These are phyloP conservation scores for Manis crassicaudata DNA, from an alignment of 2,797 vertebrate species.

Conservation along the genomic window DNA sequence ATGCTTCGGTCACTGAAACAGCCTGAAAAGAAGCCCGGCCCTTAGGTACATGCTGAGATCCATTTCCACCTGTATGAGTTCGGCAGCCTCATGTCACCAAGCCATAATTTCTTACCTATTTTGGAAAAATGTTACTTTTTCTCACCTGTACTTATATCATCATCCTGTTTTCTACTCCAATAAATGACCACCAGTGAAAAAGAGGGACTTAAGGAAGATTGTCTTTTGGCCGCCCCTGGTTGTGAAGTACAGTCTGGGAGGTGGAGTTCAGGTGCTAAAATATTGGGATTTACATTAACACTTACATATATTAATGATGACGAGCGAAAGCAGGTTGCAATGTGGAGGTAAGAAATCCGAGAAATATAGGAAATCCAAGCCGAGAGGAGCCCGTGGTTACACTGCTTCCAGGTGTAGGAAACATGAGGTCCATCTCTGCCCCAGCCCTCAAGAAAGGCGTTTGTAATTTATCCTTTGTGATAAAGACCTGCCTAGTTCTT, in stretches of 20 bases:
- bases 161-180: slow-evolving; percentile 23
- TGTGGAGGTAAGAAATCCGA: not conserved
- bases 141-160: not conserved
- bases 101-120: not conserved
- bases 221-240: not conserved
- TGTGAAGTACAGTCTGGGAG: not conserved
- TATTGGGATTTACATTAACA: not conserved
- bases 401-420: not conserved
- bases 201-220: not conserved
- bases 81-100: not conserved
- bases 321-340: not conserved
- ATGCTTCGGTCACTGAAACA: not conserved
- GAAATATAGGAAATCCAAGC: not conserved
- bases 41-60: not conserved
- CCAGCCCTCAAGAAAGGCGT: not conserved
- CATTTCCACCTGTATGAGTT: accelerated
- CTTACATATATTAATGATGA: not conserved
- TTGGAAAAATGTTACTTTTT: not conserved
- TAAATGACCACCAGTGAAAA: not conserved
- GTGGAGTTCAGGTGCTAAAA: not conserved
- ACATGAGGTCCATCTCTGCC: not conserved
- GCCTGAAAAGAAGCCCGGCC: not conserved
- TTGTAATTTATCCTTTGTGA: not conserved
- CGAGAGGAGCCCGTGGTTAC: accelerated
- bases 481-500: not conserved